A percentile compares a stretch with the other conserved stretches of the same genome.
Conservation (phyloP, 2,888 invertebrate species). For the Aphodius granarius region DNA sequence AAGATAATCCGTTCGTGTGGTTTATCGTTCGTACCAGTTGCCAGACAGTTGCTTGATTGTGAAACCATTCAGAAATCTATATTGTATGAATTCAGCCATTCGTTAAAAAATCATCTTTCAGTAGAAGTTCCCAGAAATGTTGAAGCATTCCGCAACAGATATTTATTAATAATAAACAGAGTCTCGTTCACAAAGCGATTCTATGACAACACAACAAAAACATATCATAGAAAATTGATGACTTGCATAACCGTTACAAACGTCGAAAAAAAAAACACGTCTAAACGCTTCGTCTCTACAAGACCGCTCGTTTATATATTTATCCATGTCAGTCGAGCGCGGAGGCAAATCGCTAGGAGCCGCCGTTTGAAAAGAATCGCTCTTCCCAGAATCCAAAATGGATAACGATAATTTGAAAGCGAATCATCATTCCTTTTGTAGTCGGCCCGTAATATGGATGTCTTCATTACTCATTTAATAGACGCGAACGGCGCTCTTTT, state of each 20-base stretch:
- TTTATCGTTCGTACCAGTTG: no score
- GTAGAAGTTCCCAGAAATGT: background rate
- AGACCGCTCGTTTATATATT: slow-evolving; percentile 2
- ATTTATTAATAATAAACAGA: no score
- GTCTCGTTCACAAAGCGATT: background rate
- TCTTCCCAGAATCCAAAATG: slow-evolving; percentile 7
- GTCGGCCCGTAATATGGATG: slow-evolving; percentile 1
- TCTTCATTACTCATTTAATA: slow-evolving; percentile 9
- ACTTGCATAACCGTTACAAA: background rate
- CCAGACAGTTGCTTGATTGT: no score
- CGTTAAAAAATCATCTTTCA: no score
- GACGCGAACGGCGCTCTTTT: slow-evolving; percentile 4
- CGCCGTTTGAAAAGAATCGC: background rate
- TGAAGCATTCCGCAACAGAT: background rate
- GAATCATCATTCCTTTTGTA: slow-evolving; percentile 3
- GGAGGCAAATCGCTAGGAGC: background rate
- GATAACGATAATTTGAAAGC: slow-evolving; percentile 5
- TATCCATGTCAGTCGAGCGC: slow-evolving; percentile 3
- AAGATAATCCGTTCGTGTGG: no score
- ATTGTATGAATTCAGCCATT: no score
- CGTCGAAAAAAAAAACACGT: background rate
- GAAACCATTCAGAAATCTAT: no score
- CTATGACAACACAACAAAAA: background rate
- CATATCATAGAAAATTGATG: background rate
- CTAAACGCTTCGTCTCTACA: background rate